Base-by-base conservation (phyloP, 92 coral and sea anemone species). In the Pocillopora grandis region DNA sequence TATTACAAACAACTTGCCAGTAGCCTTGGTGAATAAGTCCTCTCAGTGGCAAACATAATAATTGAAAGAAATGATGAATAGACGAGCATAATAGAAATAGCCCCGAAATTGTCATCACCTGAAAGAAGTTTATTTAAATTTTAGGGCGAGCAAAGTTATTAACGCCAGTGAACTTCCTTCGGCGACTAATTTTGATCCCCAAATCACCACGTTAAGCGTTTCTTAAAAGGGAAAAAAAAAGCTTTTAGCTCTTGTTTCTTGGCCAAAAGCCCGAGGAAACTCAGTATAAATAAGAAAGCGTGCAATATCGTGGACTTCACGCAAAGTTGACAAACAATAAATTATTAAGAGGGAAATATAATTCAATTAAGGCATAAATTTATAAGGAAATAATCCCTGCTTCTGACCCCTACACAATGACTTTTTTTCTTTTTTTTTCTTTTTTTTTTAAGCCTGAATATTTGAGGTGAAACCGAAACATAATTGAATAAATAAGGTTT, bases 351-450 rank as follows among this genome's bases (percentile, higher is more conserved):
- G 49, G 37, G 42, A 14, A 5, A 56, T 27, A 78, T 63, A 37
- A 78, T 78, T 18, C 56, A 37, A 63, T 63, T 37, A 49, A 59
- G 36, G 16, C 57, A 64, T 63, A 20, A n/a, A 70, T 49, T 70
- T 16, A 76, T 59, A 36, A 57, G 80, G 60, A 33, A 60, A 76
- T 76, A 59, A 59, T 49, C 64, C 33, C 68, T 68, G 37, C 19
- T 3, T 76, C 68, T 55, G 68, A 76, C 80, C 35, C 80, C 66
- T 49, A 21, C 66, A 68, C 66, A 31, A 61, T 76, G 36, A n/a
- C 21, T 11, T 59, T 59, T 61, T 33, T 2, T 73, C 33, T 31
- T 60, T 35, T 66, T 31, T 31, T 60, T 71, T 15, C 3, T 31
- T 15, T 33, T 19, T 31, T 31, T 59, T 18, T 15, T 17, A 19